phyloP scores from a whole-genome alignment of 1,140 invertebrate genomes.

The Tetragnatha versicolor region DNA sequence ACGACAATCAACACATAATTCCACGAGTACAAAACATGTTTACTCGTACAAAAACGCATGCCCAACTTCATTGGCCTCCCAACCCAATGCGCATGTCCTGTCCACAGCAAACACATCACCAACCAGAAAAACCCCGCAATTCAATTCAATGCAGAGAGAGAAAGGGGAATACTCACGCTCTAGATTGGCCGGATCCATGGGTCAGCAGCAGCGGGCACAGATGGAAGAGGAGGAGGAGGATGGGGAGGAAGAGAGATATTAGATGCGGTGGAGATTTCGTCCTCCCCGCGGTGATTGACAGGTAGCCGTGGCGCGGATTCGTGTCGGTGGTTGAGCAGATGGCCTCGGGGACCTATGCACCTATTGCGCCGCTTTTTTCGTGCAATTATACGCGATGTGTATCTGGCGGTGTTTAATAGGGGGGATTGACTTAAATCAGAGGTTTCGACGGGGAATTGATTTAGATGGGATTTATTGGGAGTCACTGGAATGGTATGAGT shows the following conservation, averaged over 20 bases:
- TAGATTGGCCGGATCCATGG: neutral
- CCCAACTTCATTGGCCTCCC: neutral
- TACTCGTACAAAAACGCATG: neutral
- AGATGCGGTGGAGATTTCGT: slow-evolving; percentile 50
- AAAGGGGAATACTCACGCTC: slow-evolving; percentile 37
- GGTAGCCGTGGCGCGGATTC: slow-evolving; percentile 28
- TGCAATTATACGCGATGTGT: too few relatives aligned
- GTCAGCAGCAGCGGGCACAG: neutral
- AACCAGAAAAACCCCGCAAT: neutral
- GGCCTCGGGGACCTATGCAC: slow-evolving; percentile 18
- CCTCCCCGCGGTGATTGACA: slow-evolving; percentile 38
- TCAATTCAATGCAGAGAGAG: neutral
- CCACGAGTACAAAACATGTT: too few relatives aligned
- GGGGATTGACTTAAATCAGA: too few relatives aligned
- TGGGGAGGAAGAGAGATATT: slow-evolving; percentile 29
- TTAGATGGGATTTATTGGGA: too few relatives aligned
- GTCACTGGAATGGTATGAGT: too few relatives aligned
- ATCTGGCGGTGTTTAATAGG: too few relatives aligned
- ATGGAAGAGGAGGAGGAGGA: neutral
- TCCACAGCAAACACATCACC: neutral
- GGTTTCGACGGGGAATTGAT: too few relatives aligned
- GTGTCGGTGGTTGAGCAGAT: slow-evolving; percentile 36
- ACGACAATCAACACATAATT: too few relatives aligned
- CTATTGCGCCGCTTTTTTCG: too few relatives aligned
- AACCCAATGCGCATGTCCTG: neutral